phyloP scores from a whole-genome alignment of 1,140 invertebrate genomes.

The Diploscapter pachys region DNA sequence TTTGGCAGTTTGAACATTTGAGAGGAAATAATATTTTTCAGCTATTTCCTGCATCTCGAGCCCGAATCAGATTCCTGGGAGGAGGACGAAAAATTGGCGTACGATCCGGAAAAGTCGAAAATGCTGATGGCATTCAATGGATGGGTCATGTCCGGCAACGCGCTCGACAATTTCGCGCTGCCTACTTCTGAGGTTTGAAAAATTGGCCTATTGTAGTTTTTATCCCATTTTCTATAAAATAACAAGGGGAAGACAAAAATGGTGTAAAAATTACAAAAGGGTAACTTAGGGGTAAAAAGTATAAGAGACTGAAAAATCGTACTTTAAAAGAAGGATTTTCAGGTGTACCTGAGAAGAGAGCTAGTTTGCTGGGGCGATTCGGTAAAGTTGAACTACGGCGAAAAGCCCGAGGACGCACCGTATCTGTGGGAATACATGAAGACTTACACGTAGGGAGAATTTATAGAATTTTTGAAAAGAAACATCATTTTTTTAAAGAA shows the following conservation, averaged over 20 bases:
- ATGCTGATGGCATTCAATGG: slow-evolving; percentile 95
- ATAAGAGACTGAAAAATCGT: too few species aligned
- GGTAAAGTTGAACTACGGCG: slow-evolving; percentile 88
- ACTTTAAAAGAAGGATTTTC: slow-evolving; percentile 16
- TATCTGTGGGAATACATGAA: slow-evolving; percentile 91
- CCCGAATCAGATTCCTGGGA: slow-evolving; percentile 61
- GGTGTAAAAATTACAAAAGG: too few species aligned
- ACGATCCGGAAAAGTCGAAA: slow-evolving; percentile 65
- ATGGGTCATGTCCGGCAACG: slow-evolving; percentile 96
- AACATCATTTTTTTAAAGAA: background rate
- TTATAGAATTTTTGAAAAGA: background rate
- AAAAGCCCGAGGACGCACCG: slow-evolving; percentile 80
- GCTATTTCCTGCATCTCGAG: slow-evolving; percentile 73
- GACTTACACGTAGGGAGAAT: slow-evolving; percentile 73
- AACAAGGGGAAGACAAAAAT: too few species aligned
- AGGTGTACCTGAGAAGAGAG: slow-evolving; percentile 79
- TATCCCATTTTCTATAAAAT: background rate
- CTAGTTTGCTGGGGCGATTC: slow-evolving; percentile 96
- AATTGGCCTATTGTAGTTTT: slow-evolving; percentile 3
- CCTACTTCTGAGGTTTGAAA: slow-evolving; percentile 67
- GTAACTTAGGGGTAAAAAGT: too few species aligned
- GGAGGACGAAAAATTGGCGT: slow-evolving; percentile 74
- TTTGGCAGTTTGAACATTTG: background rate
- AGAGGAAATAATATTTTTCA: slow-evolving; percentile 58
- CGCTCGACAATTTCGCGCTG: slow-evolving; percentile 87